These are phyloP conservation scores for Helarctos malayanus DNA, from an alignment of 2,797 vertebrate genomes.

Conservation along the genomic window DNA sequence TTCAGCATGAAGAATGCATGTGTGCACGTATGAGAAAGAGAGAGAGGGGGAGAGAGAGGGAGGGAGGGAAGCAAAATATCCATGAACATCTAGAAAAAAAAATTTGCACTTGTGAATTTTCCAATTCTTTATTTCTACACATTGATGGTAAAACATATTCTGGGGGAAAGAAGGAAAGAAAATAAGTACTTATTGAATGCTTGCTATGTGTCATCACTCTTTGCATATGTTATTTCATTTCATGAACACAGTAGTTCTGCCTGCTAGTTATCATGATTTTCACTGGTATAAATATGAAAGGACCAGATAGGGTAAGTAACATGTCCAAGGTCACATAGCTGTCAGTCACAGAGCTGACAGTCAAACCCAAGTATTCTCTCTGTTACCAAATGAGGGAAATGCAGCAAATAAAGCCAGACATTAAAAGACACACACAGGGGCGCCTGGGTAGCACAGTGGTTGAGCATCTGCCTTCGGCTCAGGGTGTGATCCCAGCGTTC, in stretches of 20 bases:
- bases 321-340: background rate
- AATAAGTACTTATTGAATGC: background rate
- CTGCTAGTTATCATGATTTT: background rate
- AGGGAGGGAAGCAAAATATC: background rate
- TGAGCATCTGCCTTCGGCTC: no score
- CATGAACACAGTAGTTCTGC: background rate
- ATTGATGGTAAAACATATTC: background rate
- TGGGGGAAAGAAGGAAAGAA: background rate
- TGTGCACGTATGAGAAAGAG: background rate
- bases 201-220: background rate
- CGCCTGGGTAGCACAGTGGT: no score
- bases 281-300: background rate
- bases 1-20: background rate
- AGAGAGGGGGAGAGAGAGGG: background rate
- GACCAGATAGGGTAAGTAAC: background rate
- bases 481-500: no score
- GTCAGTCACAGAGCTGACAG: background rate
- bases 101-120: background rate
- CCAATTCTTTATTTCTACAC: background rate
- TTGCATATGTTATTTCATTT: background rate
- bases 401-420: background rate
- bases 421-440: background rate
- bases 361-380: background rate
- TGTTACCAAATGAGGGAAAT: background rate
- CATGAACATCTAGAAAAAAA: background rate